These are phyloP conservation scores for Dryoscopus gambensis DNA, from an alignment of 2,113 vertebrate genomes.

Conservation along the genomic window DNA sequence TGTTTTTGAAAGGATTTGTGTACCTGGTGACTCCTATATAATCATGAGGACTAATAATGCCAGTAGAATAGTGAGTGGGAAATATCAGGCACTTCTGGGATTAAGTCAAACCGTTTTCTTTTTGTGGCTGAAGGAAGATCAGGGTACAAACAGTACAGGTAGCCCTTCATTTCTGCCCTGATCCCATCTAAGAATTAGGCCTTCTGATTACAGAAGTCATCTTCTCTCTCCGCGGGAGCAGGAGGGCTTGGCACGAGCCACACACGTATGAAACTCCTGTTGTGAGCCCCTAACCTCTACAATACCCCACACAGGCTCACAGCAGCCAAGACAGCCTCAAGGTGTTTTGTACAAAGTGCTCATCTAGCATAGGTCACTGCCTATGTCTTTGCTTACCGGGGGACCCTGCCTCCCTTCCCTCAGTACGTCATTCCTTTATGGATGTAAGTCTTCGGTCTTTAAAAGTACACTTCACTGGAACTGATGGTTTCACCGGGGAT, in stretches of 20 bases:
- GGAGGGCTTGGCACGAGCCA: neutral
- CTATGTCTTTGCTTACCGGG: neutral
- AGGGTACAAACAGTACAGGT: neutral
- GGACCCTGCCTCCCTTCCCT: neutral
- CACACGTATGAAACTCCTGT: neutral
- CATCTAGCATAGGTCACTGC: neutral
- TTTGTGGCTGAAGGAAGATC: conserved; percentile 5
- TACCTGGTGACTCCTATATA: neutral
- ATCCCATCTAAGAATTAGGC: neutral
- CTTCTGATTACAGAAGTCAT: neutral
- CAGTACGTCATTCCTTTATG: neutral
- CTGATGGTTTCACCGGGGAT: neutral
- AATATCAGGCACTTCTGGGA: neutral
- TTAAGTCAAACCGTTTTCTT: conserved; percentile 18
- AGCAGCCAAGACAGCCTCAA: neutral
- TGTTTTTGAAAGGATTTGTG: neutral
- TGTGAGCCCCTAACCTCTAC: neutral
- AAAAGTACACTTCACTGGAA: neutral
- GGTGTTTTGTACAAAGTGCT: neutral
- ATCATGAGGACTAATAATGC: neutral
- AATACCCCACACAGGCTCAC: neutral
- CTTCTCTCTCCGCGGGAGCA: neutral
- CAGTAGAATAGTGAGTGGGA: neutral
- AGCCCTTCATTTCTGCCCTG: neutral
- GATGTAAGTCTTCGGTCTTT: neutral